A percentile compares a stretch with the other conserved stretches of the same genome.
Evolutionary conservation across 2,888 invertebrate genomes (phyloP).

Genomic region (Fissipunctia ypsillon): DNA sequence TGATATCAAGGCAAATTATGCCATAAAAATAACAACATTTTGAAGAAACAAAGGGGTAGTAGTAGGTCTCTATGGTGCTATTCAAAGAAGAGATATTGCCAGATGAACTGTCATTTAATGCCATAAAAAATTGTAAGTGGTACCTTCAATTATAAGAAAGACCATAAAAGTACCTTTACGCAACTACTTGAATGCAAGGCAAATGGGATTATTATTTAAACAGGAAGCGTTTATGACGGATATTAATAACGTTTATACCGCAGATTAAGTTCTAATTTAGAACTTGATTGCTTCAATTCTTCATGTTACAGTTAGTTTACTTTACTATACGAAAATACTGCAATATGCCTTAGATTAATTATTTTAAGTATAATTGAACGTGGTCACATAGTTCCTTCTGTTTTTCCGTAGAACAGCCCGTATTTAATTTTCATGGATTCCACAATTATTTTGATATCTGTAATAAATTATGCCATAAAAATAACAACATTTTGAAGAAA

Average conservation of each 20-base stretch:
- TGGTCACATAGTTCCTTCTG: not conserved
- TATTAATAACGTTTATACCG: conserved; percentile 13
- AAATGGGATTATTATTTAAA: conserved; percentile 12
- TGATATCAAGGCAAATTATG: not conserved
- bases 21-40: not conserved
- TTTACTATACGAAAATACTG: conserved; percentile 17
- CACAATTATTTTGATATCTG: not conserved
- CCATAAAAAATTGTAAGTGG: not conserved
- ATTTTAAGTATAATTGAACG: conserved; percentile 1
- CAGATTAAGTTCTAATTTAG: conserved; percentile 1
- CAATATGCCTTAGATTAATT: not conserved
- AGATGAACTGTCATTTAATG: not conserved
- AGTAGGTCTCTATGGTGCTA: not conserved
- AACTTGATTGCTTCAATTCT: conserved; percentile 11
- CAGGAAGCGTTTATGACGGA: conserved; percentile 17
- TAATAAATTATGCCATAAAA: not conserved
- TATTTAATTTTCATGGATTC: not conserved
- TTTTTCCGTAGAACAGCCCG: not conserved
- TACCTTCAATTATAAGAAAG: conserved; percentile 13
- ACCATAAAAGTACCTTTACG: conserved; percentile 6
- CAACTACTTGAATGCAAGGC: conserved; percentile 24
- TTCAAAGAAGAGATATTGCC: not conserved
- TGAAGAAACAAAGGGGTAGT: not conserved
- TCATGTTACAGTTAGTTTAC: conserved; percentile 11
- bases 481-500: not conserved